phyloP scores from a whole-genome alignment of 1,140 invertebrate genomes.

The Drosophila equinoxialis region DNA sequence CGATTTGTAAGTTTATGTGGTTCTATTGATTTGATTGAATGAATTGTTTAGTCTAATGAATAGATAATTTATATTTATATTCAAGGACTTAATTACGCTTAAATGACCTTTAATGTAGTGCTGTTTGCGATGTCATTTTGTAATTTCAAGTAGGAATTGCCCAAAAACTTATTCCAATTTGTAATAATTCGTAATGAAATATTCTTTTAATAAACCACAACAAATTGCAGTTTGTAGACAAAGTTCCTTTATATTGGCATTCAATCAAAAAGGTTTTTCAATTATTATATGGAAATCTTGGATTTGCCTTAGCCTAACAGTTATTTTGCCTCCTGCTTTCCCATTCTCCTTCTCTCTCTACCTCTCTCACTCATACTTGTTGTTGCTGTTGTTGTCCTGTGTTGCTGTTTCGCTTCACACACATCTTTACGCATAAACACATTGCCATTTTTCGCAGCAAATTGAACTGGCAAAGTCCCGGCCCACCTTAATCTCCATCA shows the following conservation, averaged over 20 bases:
- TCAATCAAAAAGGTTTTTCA: slow-evolving; percentile 5
- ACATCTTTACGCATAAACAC: slow-evolving; percentile 78
- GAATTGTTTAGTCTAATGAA: no score
- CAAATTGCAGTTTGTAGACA: neutral
- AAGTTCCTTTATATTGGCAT: neutral
- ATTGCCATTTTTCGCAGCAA: slow-evolving; percentile 69
- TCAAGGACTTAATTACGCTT: no score
- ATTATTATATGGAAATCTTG: slow-evolving; percentile 1
- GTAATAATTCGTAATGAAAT: neutral
- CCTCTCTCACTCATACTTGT: slow-evolving; percentile 2
- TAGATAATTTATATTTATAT: no score
- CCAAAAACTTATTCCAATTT: no score
- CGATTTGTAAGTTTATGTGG: no score
- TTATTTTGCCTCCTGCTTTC: neutral
- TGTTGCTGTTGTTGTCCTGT: neutral
- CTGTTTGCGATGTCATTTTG: no score
- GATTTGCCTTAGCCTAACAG: neutral
- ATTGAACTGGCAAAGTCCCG: slow-evolving; percentile 57
- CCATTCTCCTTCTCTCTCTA: neutral
- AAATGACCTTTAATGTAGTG: no score
- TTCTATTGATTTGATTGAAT: no score
- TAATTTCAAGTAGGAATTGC: no score
- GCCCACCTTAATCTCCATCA: neutral
- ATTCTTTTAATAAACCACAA: neutral
- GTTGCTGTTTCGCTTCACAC: slow-evolving; percentile 33